Base-by-base conservation (phyloP, 2,113 vertebrate genomes). In the Hassar affinis region DNA sequence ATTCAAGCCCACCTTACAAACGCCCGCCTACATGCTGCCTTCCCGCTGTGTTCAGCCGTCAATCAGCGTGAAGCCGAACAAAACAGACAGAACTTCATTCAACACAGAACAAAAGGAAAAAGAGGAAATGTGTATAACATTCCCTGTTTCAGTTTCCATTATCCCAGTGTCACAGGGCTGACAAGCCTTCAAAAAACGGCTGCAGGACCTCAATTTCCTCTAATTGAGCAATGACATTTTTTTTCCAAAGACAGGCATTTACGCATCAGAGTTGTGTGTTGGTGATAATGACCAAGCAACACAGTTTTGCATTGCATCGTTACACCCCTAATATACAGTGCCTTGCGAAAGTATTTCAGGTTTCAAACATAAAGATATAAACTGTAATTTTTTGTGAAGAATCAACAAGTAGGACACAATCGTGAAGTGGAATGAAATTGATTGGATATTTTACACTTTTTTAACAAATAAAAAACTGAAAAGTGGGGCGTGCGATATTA, bases 1-100 rank as follows among this genome's bases (percentile, higher is more conserved):
- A 64, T 75, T 75, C 27, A n/a, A 77, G 30, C 33, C 52, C 64
- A 68, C 25, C 42, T 79, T 56, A 35, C 64, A 45, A 51, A 57
- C 30, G 38, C 52, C 27, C 15, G 62, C 76, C 76, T 61, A 84
- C 77, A 49, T 25, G 20, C 76, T 12, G 38, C 76, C 51, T 22
- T 52, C 64, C 38, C 38, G 10, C 22, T 79, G 61, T 51, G 52
- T 20, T 54, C 35, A 57, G 51, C 51, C 42, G 22, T 84, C 82
- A 71, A n/a, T 84, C 64, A 69, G 12, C 51, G 27, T 12, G 1
- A 25, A 61, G 83, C 27, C 2, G 64, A 72, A 84, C 76, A 79
- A 79, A 71, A 71, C 76, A 61, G 76, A 66, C 64, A 84, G 47
- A 79, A 72, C 52, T 69, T 69, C 18, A 35, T 54, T 78, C 51